Conservation (phyloP, 2,113 vertebrate species). For the Harpagus bidentatus region DNA sequence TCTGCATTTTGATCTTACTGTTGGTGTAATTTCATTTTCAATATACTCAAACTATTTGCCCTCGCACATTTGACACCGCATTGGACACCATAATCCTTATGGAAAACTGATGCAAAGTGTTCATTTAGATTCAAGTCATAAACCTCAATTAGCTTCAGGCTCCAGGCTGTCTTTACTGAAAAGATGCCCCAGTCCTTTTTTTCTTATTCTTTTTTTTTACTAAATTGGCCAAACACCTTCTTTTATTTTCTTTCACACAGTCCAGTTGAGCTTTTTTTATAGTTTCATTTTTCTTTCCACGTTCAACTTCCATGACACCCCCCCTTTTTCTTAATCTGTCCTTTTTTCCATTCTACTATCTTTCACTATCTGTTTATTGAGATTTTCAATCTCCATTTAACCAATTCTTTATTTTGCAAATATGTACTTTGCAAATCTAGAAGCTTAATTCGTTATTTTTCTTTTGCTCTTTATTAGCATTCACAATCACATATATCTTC, state of each 20-base stretch:
- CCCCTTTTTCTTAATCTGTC: not conserved
- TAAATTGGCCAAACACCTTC: not conserved
- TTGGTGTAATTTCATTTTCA: not conserved
- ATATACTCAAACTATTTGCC: not conserved
- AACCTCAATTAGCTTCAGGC: not conserved
- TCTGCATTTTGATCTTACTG: not conserved
- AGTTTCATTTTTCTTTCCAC: not conserved
- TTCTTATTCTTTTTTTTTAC: not conserved
- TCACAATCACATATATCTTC: not conserved
- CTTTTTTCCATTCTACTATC: not conserved
- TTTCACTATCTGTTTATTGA: not conserved
- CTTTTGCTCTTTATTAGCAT: not conserved
- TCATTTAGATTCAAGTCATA: not conserved
- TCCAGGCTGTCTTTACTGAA: not conserved
- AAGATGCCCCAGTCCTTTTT: not conserved
- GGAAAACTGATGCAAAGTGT: not conserved
- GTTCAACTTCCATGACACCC: not conserved
- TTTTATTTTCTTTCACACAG: not conserved
- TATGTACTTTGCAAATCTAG: not conserved
- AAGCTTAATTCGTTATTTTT: not conserved
- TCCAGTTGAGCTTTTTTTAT: not conserved
- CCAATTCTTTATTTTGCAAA: not conserved
- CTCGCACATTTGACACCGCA: not conserved
- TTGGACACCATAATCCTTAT: not conserved
- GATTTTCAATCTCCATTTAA: not conserved